Percentiles rank a stretch among this genome's conserved stretches.
These are phyloP conservation scores for Drosophila littoralis DNA, from an alignment of 1,140 invertebrate species.

Conservation along the genomic window DNA sequence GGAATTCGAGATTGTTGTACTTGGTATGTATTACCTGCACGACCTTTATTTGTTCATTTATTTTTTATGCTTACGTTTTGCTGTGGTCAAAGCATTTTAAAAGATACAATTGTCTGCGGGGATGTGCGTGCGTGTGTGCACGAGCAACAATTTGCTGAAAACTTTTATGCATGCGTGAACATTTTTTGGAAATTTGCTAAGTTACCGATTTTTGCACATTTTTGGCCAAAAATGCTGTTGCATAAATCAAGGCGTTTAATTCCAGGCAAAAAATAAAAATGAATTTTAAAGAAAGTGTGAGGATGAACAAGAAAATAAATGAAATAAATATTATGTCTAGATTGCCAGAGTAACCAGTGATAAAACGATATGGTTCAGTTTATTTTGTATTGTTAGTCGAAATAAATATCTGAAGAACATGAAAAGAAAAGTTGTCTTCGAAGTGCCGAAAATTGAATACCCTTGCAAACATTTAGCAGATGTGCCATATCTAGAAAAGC, in stretches of 20 bases:
- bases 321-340: slow-evolving; percentile 11
- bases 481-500: background rate
- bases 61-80: slow-evolving; percentile 26
- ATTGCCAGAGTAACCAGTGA: background rate
- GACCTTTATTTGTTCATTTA: slow-evolving; percentile 21
- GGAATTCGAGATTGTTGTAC: slow-evolving; percentile 42
- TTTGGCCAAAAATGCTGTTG: slow-evolving; percentile 10
- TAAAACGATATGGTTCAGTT: background rate
- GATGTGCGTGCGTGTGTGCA: background rate
- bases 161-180: slow-evolving; percentile 47
- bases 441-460: background rate
- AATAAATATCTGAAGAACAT: too few species aligned
- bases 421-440: background rate
- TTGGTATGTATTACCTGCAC: slow-evolving; percentile 26
- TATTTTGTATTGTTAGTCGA: background rate
- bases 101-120: background rate
- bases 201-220: slow-evolving; percentile 26
- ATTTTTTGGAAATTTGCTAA: slow-evolving; percentile 22
- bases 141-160: slow-evolving; percentile 12
- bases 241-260: slow-evolving; percentile 6
- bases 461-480: too few species aligned
- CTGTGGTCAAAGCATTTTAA: slow-evolving; percentile 26
- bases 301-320: slow-evolving; percentile 6
- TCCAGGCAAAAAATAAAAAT: background rate
- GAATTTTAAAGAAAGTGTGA: slow-evolving; percentile 5